Percentiles rank a stretch among this genome's conserved stretches.
These are phyloP conservation scores for Cinclus mexicanus DNA, from an alignment of 2,113 vertebrate genomes.

Conservation along the genomic window DNA sequence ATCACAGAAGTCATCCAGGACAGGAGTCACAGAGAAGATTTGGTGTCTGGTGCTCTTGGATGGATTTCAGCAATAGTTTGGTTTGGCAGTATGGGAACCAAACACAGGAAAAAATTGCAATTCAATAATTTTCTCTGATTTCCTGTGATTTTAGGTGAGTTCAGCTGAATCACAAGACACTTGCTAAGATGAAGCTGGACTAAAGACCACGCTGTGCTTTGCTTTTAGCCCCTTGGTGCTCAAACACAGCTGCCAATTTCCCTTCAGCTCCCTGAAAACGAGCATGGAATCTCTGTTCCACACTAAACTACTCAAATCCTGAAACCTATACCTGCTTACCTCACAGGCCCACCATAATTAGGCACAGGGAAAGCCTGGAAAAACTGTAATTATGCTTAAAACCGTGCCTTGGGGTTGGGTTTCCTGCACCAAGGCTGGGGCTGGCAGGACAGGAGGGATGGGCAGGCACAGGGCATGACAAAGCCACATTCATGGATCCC, in stretches of 20 bases:
- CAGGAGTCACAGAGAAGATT: not conserved
- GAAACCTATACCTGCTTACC: not conserved
- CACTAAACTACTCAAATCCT: not conserved
- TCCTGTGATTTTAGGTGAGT: not conserved
- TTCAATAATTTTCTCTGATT: not conserved
- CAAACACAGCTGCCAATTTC: not conserved
- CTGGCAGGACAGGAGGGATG: not conserved
- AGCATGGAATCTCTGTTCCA: fast-evolving
- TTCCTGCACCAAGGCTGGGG: not conserved
- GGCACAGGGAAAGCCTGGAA: not conserved
- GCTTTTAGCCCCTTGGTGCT: not conserved
- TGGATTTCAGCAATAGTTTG: not conserved
- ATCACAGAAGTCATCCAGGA: not conserved
- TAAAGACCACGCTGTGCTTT: not conserved
- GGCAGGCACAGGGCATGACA: not conserved
- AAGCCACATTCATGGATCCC: not conserved
- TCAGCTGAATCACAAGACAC: not conserved
- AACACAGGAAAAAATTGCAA: not conserved
- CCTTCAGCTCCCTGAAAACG: not conserved
- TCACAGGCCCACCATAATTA: not conserved
- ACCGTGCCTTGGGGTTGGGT: not conserved
- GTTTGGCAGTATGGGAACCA: not conserved
- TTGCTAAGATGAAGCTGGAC: not conserved
- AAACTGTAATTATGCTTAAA: not conserved
- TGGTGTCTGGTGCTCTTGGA: not conserved